Evolutionary conservation across 2,797 vertebrate species (phyloP).

Genomic region (Rachycentron canadum): DNA sequence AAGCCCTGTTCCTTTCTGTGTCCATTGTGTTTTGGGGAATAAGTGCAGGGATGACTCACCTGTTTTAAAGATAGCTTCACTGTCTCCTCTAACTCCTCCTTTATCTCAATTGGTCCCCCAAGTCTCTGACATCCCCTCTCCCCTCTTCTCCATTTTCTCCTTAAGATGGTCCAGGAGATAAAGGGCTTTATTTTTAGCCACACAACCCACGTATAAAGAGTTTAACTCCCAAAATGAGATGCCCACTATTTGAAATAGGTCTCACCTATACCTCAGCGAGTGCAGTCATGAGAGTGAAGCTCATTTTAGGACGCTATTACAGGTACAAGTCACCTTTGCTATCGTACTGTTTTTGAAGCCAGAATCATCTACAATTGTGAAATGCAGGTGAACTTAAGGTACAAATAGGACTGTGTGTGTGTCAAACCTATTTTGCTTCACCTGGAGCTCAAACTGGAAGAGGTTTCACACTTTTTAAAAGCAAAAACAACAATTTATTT

Average conservation of each 20-base stretch:
- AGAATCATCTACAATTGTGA: neutral
- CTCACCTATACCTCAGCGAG: neutral
- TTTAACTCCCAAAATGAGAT: conserved; percentile 3
- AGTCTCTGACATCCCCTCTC: neutral
- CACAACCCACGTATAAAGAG: neutral
- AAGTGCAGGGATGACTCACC: conserved; percentile 57
- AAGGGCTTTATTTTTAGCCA: conserved; percentile 50
- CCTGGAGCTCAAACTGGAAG: neutral
- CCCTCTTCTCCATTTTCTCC: conserved; percentile 26
- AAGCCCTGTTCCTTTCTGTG: neutral
- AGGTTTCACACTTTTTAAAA: neutral
- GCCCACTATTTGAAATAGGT: neutral
- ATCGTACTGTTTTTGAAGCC: neutral
- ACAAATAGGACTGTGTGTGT: neutral
- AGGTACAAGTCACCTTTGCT: conserved; percentile 8
- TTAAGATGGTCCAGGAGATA: conserved; percentile 9
- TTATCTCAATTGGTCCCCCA: conserved; percentile 17
- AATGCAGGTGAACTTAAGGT: neutral
- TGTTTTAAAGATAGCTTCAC: conserved; percentile 29
- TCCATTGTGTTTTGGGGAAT: conserved; percentile 2
- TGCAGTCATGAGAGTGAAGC: neutral
- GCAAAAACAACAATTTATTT: too few species aligned
- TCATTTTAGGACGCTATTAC: neutral
- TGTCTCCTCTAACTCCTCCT: conserved; percentile 1
- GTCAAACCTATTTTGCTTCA: neutral